Base-by-base conservation (phyloP, 2,797 vertebrate genomes). In the Onychomys arenicola region DNA sequence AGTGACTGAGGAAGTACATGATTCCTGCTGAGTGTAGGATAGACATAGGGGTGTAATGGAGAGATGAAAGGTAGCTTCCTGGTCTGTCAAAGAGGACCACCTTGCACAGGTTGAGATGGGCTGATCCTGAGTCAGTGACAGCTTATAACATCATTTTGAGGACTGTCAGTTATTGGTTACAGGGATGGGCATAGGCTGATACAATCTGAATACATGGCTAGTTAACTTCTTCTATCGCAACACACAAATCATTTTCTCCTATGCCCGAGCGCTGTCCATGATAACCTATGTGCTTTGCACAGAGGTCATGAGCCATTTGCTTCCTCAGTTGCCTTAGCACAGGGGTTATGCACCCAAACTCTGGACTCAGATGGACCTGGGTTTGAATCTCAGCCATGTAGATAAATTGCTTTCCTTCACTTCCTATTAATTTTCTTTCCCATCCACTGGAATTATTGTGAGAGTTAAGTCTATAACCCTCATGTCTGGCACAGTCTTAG, bases 301-400 rank as follows among this genome's bases (percentile, higher is more conserved):
- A 61, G 27, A 67, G 40, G 63, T 25, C 63, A 27, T 76, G 29
- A 61, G 43, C 25, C 13, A 16, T 49, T 61, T 89, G 59, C 63
- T 73, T 91, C n/a, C 29, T 4, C 6, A 21, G 23, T 40, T 19
- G 71, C 40, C 27, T 11, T 0, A 75, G 86, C 85, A 32, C 37
- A 80, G 17, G 13, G 32, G 43, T 27, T 94, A 49, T 73, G 52
- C 71, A 88, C 13, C 67, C 43, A 91, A 25, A 77, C 55, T 95
- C 82, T 92, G 46, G 32, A 94, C 71, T 90, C 90, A 92, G 34
- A 37, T 25, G 69, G n/a, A 43, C 57, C 80, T 82, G 76, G 43
- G 19, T 94, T 91, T 92, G 59, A 92, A 92, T 85, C 14, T 4
- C 46, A 88, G 57, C 76, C 59, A 9, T 46, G 77, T 27, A 32